A percentile compares a stretch with the other conserved stretches of the same genome.
phyloP scores from a whole-genome alignment of 1,140 invertebrate species.

The Zelostemma sp. region DNA sequence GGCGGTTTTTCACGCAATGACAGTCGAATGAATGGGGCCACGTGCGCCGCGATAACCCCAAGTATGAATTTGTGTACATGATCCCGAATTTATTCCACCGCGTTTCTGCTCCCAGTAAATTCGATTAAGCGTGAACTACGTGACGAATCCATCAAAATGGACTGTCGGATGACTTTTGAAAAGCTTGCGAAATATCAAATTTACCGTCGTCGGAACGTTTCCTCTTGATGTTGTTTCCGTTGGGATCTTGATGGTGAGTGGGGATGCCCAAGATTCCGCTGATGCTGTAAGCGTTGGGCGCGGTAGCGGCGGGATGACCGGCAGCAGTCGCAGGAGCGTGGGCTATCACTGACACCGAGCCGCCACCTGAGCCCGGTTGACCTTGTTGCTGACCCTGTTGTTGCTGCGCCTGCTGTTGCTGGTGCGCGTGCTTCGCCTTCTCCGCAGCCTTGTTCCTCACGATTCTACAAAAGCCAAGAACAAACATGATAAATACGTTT shows the following conservation, averaged over 20 bases:
- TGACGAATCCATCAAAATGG: conserved; percentile 13
- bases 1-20: conserved; percentile 66
- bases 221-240: conserved; percentile 79
- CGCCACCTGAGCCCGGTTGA: conserved; percentile 63
- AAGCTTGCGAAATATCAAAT: conserved; percentile 13
- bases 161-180: not conserved
- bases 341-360: conserved; percentile 76
- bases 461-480: conserved; percentile 76
- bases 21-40: conserved; percentile 65
- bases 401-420: conserved; percentile 75
- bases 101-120: conserved; percentile 28
- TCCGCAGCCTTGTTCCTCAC: conserved; percentile 96
- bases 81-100: conserved; percentile 23
- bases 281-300: conserved; percentile 85
- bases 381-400: conserved; percentile 71
- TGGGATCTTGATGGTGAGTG: conserved; percentile 79
- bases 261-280: conserved; percentile 94
- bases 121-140: conserved; percentile 40
- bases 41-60: conserved; percentile 61
- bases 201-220: conserved; percentile 79
- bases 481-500: conserved; percentile 37
- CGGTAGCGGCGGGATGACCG: conserved; percentile 67
- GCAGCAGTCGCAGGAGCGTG: conserved; percentile 75
- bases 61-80: conserved; percentile 55
- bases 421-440: conserved; percentile 92